These are phyloP conservation scores for Camptogramma bilineatum DNA, from an alignment of 2,888 invertebrate genomes.

Conservation along the genomic window DNA sequence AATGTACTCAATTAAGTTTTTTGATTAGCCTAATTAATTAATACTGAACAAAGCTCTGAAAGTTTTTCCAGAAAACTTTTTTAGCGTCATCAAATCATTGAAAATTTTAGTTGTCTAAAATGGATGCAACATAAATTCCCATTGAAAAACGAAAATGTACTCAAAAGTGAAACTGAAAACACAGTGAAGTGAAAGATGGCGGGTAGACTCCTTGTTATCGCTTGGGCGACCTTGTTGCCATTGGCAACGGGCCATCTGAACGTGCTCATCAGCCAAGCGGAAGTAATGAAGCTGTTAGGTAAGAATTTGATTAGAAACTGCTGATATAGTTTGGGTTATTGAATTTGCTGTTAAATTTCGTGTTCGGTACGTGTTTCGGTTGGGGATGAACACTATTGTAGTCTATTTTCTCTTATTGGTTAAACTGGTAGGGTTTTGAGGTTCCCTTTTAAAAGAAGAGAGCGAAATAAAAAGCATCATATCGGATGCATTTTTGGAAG, in stretches of 20 bases:
- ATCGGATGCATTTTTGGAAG: too few relatives aligned
- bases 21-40: neutral
- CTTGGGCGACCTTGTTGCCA: slow-evolving; percentile 79
- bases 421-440: too few relatives aligned
- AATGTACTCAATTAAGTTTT: neutral
- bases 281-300: slow-evolving; percentile 93
- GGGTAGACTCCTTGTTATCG: slow-evolving; percentile 70
- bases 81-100: slow-evolving; percentile 7
- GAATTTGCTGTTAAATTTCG: slow-evolving; percentile 19
- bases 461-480: too few relatives aligned
- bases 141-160: slow-evolving; percentile 60
- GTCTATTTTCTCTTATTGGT: neutral
- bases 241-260: slow-evolving; percentile 89
- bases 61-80: neutral
- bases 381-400: neutral
- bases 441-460: too few relatives aligned
- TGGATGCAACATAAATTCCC: slow-evolving; percentile 51
- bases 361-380: neutral
- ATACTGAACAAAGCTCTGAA: neutral
- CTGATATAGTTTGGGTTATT: slow-evolving; percentile 36
- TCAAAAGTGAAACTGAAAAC: slow-evolving; percentile 73
- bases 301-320: slow-evolving; percentile 69
- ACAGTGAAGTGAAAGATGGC: slow-evolving; percentile 66
- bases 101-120: slow-evolving; percentile 20
- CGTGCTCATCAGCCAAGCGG: slow-evolving; percentile 92